Evolutionary conservation across 1,140 invertebrate genomes (phyloP).

Genomic region (Heliothis virescens): DNA sequence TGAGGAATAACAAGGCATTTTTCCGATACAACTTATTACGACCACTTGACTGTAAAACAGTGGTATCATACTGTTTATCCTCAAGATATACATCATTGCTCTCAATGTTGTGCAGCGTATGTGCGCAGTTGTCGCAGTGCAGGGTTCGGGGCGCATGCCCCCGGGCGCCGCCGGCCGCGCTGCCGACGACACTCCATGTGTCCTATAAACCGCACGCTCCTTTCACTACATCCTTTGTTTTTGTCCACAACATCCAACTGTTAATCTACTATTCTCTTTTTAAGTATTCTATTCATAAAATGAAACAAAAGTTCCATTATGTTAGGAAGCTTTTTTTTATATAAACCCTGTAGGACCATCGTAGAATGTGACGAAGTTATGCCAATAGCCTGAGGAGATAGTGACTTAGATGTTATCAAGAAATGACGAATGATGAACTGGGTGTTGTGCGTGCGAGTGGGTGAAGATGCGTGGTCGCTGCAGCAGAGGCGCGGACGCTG

Average conservation of each 20-base stretch:
- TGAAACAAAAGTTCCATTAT: neutral
- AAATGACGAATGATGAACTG: conserved; percentile 15
- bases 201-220: conserved; percentile 33
- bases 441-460: conserved; percentile 43
- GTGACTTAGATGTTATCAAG: neutral
- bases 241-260: conserved; percentile 37
- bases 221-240: conserved; percentile 56
- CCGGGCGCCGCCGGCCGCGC: conserved; percentile 48
- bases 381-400: neutral
- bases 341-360: no score
- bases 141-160: conserved; percentile 62
- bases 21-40: no score
- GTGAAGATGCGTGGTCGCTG: conserved; percentile 66
- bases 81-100: no score
- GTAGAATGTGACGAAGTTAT: neutral
- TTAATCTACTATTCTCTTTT: conserved; percentile 15
- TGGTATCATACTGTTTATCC: no score
- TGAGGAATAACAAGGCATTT: neutral
- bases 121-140: conserved; percentile 72
- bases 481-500: conserved; percentile 70
- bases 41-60: no score
- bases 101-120: conserved; percentile 15
- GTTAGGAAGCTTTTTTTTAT: neutral
- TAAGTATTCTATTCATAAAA: neutral
- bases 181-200: conserved; percentile 51